phyloP scores from a whole-genome alignment of 2,797 vertebrate species.

The Discoglossus pictus region DNA sequence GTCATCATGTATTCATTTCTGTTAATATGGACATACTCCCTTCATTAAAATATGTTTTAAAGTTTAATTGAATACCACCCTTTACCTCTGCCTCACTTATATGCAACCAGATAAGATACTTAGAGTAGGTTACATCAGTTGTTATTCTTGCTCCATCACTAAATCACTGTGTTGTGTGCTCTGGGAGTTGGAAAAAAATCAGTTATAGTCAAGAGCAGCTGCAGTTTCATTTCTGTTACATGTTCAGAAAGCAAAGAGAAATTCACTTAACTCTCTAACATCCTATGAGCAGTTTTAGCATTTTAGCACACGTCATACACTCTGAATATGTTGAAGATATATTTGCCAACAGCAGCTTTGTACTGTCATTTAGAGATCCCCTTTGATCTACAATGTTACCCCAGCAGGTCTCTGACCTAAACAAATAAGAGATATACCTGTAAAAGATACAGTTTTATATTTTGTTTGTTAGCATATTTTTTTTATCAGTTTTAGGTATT shows the following conservation, averaged over 20 bases:
- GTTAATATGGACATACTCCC: too few species aligned
- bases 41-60: too few species aligned
- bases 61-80: too few species aligned
- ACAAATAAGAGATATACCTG: too few species aligned
- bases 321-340: not conserved
- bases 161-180: slow-evolving; percentile 8
- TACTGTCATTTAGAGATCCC: slow-evolving; percentile 17
- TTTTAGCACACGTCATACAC: not conserved
- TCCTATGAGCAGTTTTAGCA: not conserved
- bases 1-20: too few species aligned
- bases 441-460: too few species aligned
- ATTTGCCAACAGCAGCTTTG: not conserved
- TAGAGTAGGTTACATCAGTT: slow-evolving; percentile 19
- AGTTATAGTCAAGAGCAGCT: slow-evolving; percentile 5
- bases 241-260: slow-evolving; percentile 19
- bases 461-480: too few species aligned
- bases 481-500: too few species aligned
- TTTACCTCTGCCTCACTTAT: too few species aligned
- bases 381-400: slow-evolving; percentile 12
- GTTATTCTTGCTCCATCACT: not conserved
- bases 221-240: slow-evolving; percentile 23
- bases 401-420: not conserved
- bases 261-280: slow-evolving; percentile 12
- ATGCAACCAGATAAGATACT: not conserved
- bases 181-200: not conserved